Conservation (phyloP, 2,888 invertebrate genomes). For the Prosopocoilus inquinatus region DNA sequence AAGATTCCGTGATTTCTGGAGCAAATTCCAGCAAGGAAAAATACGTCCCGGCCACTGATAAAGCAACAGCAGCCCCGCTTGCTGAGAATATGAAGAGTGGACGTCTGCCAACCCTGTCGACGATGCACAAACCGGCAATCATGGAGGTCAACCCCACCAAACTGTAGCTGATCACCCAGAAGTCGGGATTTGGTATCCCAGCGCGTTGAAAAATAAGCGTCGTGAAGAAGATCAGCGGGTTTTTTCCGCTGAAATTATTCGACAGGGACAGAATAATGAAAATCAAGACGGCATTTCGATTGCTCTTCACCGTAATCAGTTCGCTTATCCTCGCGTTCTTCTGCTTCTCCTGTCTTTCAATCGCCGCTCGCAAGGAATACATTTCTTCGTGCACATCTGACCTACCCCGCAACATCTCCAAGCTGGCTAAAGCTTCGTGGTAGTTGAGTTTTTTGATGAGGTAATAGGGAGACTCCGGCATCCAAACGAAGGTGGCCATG, state of each 20-base stretch:
- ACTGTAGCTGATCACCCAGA: constrained; percentile 60
- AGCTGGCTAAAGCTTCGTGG: constrained; percentile 52
- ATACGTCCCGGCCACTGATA: constrained; percentile 48
- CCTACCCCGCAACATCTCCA: constrained; percentile 60
- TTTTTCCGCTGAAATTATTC: constrained; percentile 65
- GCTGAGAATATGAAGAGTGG: constrained; percentile 60
- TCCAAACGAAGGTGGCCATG: constrained; percentile 57
- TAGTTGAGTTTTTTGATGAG: constrained; percentile 44
- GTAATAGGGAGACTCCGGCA: constrained; percentile 67
- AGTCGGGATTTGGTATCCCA: constrained; percentile 52
- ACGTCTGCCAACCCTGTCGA: constrained; percentile 65
- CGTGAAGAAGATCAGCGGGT: constrained; percentile 62
- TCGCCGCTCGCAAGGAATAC: constrained; percentile 32
- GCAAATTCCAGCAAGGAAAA: constrained; percentile 49
- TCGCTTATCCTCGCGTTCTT: constrained; percentile 51
- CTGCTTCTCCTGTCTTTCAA: constrained; percentile 50
- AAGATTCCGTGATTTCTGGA: neutral
- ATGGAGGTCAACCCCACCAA: constrained; percentile 60
- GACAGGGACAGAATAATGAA: constrained; percentile 58
- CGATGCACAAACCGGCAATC: constrained; percentile 56
- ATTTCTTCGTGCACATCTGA: constrained; percentile 52
- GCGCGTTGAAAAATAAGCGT: constrained; percentile 60
- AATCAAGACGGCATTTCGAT: constrained; percentile 63
- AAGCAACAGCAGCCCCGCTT: constrained; percentile 47
- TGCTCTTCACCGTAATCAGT: constrained; percentile 56